These are phyloP conservation scores for Ips nitidus DNA, from an alignment of 1,140 invertebrate species.

Conservation along the genomic window DNA sequence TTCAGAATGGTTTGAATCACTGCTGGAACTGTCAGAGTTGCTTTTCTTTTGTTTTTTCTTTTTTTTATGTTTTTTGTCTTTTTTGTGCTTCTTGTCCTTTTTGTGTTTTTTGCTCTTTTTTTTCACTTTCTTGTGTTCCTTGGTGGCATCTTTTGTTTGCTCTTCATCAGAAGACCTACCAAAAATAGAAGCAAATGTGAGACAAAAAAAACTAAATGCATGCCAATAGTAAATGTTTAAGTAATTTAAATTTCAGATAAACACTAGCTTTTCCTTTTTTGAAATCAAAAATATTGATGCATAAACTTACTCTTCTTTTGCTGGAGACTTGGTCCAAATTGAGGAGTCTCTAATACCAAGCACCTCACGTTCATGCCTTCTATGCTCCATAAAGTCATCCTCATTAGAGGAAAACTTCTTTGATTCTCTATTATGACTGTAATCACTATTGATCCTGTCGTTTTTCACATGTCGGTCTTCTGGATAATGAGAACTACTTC, in stretches of 20 bases:
- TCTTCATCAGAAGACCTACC: slow-evolving; percentile 53
- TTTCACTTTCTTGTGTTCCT: slow-evolving; percentile 43
- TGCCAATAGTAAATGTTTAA: too few relatives aligned
- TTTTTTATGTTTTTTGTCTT: slow-evolving; percentile 54
- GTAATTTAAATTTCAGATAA: not conserved
- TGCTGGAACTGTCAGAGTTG: slow-evolving; percentile 38
- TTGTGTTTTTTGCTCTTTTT: slow-evolving; percentile 51
- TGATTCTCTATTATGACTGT: slow-evolving; percentile 13
- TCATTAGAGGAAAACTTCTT: slow-evolving; percentile 45
- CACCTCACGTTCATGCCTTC: slow-evolving; percentile 69
- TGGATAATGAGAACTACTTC: slow-evolving; percentile 10
- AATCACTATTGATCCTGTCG: slow-evolving; percentile 27
- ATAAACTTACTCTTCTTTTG: slow-evolving; percentile 60
- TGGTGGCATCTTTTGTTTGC: slow-evolving; percentile 57
- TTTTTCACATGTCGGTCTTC: slow-evolving; percentile 17
- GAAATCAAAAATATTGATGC: too few relatives aligned
- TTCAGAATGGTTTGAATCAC: not conserved
- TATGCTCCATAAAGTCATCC: slow-evolving; percentile 63
- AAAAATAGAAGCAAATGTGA: not conserved
- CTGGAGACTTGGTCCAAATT: slow-evolving; percentile 74
- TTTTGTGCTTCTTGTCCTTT: slow-evolving; percentile 57
- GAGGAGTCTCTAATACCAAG: slow-evolving; percentile 69
- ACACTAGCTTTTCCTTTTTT: too few relatives aligned
- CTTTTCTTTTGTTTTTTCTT: slow-evolving; percentile 53
- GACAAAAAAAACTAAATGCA: too few relatives aligned